phyloP scores from a whole-genome alignment of 2,888 invertebrate genomes.

The Scrobipalpa atriplicella region DNA sequence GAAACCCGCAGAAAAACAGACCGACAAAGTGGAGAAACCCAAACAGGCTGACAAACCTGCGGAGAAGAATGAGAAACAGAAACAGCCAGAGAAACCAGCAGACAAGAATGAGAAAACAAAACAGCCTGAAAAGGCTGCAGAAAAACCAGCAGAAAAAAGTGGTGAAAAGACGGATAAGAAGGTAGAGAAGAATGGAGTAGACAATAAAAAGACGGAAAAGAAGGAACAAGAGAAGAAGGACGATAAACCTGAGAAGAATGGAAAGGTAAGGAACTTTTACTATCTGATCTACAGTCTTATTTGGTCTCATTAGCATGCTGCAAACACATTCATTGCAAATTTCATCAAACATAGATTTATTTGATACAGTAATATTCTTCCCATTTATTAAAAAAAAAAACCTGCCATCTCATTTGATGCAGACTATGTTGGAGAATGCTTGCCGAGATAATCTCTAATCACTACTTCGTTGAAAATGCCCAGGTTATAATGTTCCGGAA shows the following conservation, averaged over 20 bases:
- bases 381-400: too few relatives aligned
- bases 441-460: too few relatives aligned
- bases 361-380: too few relatives aligned
- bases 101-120: constrained; percentile 39
- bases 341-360: too few relatives aligned
- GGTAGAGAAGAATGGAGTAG: constrained; percentile 37
- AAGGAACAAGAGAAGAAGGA: constrained; percentile 46
- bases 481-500: too few relatives aligned
- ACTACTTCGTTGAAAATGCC: too few relatives aligned
- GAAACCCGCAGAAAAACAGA: constrained; percentile 49
- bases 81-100: constrained; percentile 35
- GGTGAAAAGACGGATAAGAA: constrained; percentile 37
- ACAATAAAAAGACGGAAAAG: constrained; percentile 38
- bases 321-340: not conserved
- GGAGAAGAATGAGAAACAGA: constrained; percentile 43
- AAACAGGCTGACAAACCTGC: constrained; percentile 33
- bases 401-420: too few relatives aligned
- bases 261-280: constrained; percentile 51
- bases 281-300: not conserved
- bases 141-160: constrained; percentile 41
- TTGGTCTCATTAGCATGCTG: not conserved
- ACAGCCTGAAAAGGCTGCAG: constrained; percentile 28
- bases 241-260: constrained; percentile 54
- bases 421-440: too few relatives aligned
- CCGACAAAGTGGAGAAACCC: constrained; percentile 43